phyloP scores from a whole-genome alignment of 2,797 vertebrate genomes.

The Macroramphosus scolopax region DNA sequence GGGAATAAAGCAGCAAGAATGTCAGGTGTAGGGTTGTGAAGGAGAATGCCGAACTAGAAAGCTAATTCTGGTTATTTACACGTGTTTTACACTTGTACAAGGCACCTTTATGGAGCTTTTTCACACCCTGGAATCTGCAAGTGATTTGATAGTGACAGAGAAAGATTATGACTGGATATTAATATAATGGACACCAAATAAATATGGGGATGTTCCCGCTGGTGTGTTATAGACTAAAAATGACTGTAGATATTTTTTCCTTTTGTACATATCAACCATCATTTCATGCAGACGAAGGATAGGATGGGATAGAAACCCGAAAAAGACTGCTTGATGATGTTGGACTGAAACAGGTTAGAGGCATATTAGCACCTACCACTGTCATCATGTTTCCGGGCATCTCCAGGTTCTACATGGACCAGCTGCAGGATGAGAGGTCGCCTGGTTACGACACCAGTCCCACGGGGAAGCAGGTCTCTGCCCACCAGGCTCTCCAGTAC shows the following conservation, averaged over 20 bases:
- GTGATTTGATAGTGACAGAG: conserved; percentile 77
- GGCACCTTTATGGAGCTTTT: conserved; percentile 90
- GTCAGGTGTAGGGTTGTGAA: conserved; percentile 7
- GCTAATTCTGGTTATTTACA: conserved; percentile 13
- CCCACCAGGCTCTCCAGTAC: conserved; percentile 97
- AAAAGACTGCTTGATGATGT: too few relatives aligned
- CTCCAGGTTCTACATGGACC: conserved; percentile 89
- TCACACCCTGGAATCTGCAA: conserved; percentile 88
- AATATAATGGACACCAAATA: neutral
- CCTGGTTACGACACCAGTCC: conserved; percentile 93
- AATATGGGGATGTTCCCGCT: neutral
- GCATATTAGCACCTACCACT: conserved; percentile 72
- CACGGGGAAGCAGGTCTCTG: conserved; percentile 92
- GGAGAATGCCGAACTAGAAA: conserved; percentile 11
- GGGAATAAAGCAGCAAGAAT: conserved; percentile 13
- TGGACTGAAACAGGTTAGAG: too few relatives aligned
- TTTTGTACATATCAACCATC: too few relatives aligned
- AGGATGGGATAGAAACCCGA: too few relatives aligned
- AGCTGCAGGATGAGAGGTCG: conserved; percentile 96
- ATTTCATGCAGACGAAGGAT: too few relatives aligned
- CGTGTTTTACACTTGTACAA: conserved; percentile 47
- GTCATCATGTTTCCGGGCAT: conserved; percentile 90
- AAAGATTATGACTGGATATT: conserved; percentile 8
- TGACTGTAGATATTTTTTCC: too few relatives aligned
- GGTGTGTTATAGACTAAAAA: neutral